Evolutionary conservation across 2,888 invertebrate species (phyloP).

Genomic region (Lapara coniferarum): DNA sequence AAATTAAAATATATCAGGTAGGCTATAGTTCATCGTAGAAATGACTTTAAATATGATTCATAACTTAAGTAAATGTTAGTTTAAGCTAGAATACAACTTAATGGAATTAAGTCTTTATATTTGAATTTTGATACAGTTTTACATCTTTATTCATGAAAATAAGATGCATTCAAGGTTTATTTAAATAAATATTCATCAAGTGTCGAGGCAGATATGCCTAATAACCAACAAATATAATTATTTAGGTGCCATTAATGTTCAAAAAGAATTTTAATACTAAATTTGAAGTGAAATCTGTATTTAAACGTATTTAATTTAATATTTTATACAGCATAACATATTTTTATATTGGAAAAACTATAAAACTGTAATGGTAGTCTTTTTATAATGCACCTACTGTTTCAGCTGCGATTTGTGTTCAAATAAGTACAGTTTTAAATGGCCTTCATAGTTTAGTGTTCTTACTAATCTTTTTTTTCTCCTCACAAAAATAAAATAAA

Average conservation of each 20-base stretch:
- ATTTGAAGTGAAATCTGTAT: neutral
- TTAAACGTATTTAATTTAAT: no score
- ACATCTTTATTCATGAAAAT: conserved; percentile 40
- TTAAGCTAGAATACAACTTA: conserved; percentile 19
- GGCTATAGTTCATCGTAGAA: neutral
- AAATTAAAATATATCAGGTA: neutral
- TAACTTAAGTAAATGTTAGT: neutral
- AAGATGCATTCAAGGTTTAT: conserved; percentile 26
- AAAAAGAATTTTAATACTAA: neutral
- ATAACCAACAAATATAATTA: neutral
- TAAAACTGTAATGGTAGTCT: no score
- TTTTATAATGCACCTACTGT: no score
- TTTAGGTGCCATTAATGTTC: neutral
- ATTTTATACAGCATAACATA: no score
- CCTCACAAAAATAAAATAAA: no score
- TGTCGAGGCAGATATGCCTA: neutral
- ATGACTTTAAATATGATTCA: neutral
- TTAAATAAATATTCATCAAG: conserved; percentile 5
- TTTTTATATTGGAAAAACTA: no score
- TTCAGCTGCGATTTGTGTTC: no score
- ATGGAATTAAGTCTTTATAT: conserved; percentile 33
- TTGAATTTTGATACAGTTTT: conserved; percentile 36
- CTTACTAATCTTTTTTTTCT: no score
- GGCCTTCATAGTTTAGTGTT: no score
- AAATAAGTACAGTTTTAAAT: no score